phyloP scores from a whole-genome alignment of 2,113 vertebrate species.

The Triplophysa siluroides region DNA sequence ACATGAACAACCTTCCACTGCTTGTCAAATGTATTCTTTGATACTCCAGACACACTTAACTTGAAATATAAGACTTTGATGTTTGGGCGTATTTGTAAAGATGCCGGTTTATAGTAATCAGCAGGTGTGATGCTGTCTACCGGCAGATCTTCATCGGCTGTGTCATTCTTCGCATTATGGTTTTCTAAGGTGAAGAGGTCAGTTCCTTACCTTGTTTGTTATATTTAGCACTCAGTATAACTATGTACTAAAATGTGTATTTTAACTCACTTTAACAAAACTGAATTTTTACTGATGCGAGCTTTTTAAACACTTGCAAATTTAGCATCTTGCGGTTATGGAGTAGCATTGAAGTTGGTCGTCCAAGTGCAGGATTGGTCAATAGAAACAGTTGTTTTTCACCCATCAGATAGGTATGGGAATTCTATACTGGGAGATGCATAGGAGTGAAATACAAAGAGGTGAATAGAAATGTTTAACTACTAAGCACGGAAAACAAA shows the following conservation, averaged over 20 bases:
- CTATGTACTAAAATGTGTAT: too few species aligned
- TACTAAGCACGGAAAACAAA: constrained; percentile 54
- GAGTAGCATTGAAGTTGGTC: too few species aligned
- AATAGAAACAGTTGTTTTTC: too few species aligned
- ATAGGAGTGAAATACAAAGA: constrained; percentile 50
- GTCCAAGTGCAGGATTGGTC: too few species aligned
- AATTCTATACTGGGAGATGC: background rate
- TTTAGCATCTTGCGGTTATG: too few species aligned
- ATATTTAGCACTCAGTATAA: too few species aligned
- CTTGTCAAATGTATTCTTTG: constrained; percentile 6
- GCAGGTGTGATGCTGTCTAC: background rate
- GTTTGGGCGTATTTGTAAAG: background rate
- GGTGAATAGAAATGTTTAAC: constrained; percentile 42
- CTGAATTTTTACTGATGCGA: too few species aligned
- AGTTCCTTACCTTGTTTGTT: background rate
- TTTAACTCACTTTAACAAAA: too few species aligned
- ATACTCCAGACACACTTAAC: background rate
- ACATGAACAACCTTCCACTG: background rate
- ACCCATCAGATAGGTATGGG: too few species aligned
- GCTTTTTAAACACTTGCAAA: too few species aligned
- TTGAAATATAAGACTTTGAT: background rate
- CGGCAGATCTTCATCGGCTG: background rate
- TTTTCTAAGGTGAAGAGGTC: background rate
- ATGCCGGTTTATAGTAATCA: background rate
- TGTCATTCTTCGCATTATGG: background rate